Conservation (phyloP, 2,797 vertebrate genomes). For the Coendou prehensilis region DNA sequence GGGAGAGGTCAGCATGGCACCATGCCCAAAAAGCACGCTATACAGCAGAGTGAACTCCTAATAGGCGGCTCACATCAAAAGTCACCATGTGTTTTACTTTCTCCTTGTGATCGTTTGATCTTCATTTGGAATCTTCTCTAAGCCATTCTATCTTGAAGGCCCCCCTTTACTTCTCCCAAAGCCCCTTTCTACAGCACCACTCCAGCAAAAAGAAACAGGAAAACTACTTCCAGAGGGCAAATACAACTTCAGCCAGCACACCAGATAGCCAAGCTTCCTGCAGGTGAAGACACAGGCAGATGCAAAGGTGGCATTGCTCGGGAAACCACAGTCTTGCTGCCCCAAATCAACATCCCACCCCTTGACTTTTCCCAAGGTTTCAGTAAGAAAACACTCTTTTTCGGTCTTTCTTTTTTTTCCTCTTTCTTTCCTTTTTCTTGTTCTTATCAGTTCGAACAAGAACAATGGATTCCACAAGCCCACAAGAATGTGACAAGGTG, state of each 20-base stretch:
- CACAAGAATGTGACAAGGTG: conserved; percentile 93
- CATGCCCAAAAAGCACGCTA: conserved; percentile 47
- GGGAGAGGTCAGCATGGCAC: conserved; percentile 31
- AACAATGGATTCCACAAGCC: conserved; percentile 93
- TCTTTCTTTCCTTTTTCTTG: conserved; percentile 79
- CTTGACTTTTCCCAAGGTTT: conserved; percentile 90
- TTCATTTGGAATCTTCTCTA: conserved; percentile 33
- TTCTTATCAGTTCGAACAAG: conserved; percentile 94
- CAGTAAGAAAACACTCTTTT: conserved; percentile 87
- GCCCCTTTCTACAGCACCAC: not conserved
- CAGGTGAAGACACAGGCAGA: conserved; percentile 72
- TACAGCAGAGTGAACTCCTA: conserved; percentile 50
- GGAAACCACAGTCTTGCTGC: conserved; percentile 86
- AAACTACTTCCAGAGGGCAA: not conserved
- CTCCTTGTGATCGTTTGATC: conserved; percentile 55
- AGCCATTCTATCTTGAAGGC: not conserved
- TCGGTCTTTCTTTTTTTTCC: not conserved
- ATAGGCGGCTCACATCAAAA: conserved; percentile 73
- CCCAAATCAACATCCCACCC: conserved; percentile 87
- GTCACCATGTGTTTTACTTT: conserved; percentile 32
- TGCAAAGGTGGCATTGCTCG: conserved; percentile 76
- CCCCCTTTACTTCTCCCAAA: not conserved
- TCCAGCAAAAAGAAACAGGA: conserved; percentile 27
- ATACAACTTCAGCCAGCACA: conserved; percentile 57
- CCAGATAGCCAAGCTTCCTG: conserved; percentile 67